These are phyloP conservation scores for Gallirallus australis DNA, from an alignment of 2,797 vertebrate species.

Conservation along the genomic window DNA sequence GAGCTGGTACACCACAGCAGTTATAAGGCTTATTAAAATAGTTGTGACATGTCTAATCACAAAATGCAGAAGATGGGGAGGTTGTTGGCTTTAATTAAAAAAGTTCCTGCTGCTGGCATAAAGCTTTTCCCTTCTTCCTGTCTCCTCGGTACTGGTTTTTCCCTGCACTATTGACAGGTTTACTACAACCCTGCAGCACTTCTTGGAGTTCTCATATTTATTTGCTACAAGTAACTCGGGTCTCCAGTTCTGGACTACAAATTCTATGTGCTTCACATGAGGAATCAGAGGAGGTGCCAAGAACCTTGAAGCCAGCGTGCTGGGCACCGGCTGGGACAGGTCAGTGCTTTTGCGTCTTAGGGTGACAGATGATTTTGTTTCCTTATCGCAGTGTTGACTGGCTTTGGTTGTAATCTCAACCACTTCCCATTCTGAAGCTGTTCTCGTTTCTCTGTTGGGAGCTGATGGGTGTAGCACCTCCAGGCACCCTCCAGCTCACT, in stretches of 20 bases:
- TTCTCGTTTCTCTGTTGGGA: fast-evolving
- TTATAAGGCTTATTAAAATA: neutral
- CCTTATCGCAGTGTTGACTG: neutral
- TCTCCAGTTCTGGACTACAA: neutral
- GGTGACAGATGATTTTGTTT: neutral
- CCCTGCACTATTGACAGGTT: neutral
- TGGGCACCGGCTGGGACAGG: fast-evolving
- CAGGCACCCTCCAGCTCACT: fast-evolving
- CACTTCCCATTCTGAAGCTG: neutral
- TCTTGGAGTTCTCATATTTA: neutral
- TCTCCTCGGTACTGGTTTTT: neutral
- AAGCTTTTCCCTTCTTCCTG: neutral
- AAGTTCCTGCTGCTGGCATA: neutral
- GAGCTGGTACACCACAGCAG: constrained; percentile 1
- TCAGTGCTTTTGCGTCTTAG: neutral
- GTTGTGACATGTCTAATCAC: neutral
- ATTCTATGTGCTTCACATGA: neutral
- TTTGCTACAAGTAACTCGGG: neutral
- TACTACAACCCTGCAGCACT: neutral
- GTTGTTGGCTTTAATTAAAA: neutral
- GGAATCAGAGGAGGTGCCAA: neutral
- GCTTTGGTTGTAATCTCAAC: neutral
- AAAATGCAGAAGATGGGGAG: neutral
- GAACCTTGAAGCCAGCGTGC: neutral
- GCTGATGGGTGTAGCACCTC: neutral